phyloP scores from a whole-genome alignment of 2,113 vertebrate species.

The Microcebus griseorufus region DNA sequence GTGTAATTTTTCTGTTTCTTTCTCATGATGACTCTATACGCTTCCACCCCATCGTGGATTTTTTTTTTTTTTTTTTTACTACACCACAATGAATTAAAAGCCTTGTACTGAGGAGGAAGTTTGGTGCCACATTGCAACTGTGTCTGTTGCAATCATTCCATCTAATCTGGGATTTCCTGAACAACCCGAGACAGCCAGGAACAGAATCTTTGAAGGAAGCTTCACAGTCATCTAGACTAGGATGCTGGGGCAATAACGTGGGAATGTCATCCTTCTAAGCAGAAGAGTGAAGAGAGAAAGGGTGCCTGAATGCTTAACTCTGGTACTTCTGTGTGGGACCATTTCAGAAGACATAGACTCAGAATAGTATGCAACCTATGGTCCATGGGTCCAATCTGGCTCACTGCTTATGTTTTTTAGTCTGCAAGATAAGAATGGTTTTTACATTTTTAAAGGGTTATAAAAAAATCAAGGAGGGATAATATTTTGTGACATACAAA shows the following conservation, averaged over 20 bases:
- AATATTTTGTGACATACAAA: background rate
- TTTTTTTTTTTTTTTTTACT: no score
- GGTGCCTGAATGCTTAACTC: fast-evolving
- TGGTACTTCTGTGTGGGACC: fast-evolving
- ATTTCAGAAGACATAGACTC: background rate
- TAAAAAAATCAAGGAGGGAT: background rate
- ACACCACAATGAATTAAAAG: background rate
- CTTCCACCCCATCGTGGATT: background rate
- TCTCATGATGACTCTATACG: background rate
- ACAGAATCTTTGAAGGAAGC: background rate
- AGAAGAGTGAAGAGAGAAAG: background rate
- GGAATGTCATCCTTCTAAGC: background rate
- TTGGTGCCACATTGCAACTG: background rate
- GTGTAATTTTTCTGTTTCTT: background rate
- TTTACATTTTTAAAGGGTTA: background rate
- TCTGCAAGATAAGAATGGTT: background rate
- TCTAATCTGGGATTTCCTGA: background rate
- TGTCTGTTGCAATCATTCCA: background rate
- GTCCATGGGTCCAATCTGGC: fast-evolving
- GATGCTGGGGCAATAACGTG: background rate
- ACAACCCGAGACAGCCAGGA: fast-evolving
- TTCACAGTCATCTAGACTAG: fast-evolving
- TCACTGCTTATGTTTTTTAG: background rate
- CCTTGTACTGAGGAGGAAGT: fast-evolving
- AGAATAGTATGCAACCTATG: no score